Base-by-base conservation (phyloP, 2,797 vertebrate species). In the Nothura maculosa region DNA sequence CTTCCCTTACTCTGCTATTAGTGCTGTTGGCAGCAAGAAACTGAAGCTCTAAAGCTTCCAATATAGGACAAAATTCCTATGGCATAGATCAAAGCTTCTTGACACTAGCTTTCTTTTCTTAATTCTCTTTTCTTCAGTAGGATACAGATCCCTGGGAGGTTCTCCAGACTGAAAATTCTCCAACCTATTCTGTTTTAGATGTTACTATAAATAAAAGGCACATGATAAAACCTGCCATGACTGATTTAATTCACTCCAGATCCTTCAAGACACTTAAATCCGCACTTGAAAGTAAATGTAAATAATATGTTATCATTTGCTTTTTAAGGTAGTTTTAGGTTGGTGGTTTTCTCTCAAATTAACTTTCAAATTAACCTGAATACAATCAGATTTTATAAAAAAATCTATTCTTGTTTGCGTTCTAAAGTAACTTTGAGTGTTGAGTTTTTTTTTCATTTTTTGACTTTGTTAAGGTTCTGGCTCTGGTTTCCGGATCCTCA, bases 151-250 rank as follows among this genome's bases (percentile, higher is more conserved):
- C 21, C 25, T 5, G 4, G 18, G 40, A 85, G 22, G 5, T 85
- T 90, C 45, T 85, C 3, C 45, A 81, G 73, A 38, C 19, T 52
- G 28, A 81, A 80, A 85, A 72, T 85, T 91, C 32, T 83, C 68
- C 80, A 85, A 67, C n/a, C 22, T 76, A 5, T 62, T 85, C 30
- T 62, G 30, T 8, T 81, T 81, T 68, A 89, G 48, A 57, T 81
- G 19, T 61, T 92, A 47, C 36, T 72, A 30, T 72, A 85, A 83
- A 92, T 73, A 90, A 94, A 83, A 87, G 24, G 10, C 40, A 43
- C 28, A 24, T 43, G 57, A 89, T 82, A 70, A 77, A 85, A 72
- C 42, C 45, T 85, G 27, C 50, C 27, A 40, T 78, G 54, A 72
- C 14, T 81, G 27, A 81, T 78, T 81, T 92, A 2, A 62, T 87